phyloP scores from a whole-genome alignment of 2,113 vertebrate genomes.

The Xerus inauris region DNA sequence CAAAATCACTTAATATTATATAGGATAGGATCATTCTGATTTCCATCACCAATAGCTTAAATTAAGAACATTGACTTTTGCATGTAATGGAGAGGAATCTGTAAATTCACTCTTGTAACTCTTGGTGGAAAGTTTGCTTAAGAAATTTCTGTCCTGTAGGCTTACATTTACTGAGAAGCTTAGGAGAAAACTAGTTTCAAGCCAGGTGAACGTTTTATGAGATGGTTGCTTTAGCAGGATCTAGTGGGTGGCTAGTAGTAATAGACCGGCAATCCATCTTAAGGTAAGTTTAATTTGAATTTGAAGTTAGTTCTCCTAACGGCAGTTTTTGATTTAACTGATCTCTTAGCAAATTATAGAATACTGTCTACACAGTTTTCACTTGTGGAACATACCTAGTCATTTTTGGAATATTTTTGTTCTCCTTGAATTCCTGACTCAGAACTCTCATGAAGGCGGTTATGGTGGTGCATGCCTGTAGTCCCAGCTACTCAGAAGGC shows the following conservation, averaged over 20 bases:
- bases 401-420: neutral
- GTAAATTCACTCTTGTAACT: conserved; percentile 15
- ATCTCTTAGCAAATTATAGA: neutral
- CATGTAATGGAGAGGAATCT: neutral
- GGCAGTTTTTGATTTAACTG: neutral
- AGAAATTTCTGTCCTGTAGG: neutral
- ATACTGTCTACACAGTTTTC: neutral
- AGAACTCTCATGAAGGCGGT: neutral
- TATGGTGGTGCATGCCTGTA: neutral
- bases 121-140: conserved; percentile 5
- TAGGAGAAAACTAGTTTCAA: conserved; percentile 26
- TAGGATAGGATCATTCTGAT: neutral
- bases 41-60: neutral
- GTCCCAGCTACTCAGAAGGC: neutral
- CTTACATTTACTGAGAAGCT: conserved; percentile 26
- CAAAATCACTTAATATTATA: conserved; percentile 39
- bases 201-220: neutral
- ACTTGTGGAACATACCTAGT: conserved; percentile 30
- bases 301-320: neutral
- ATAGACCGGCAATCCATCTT: neutral
- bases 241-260: neutral
- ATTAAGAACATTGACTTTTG: conserved; percentile 23
- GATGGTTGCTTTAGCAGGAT: conserved; percentile 30
- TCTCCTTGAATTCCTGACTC: conserved; percentile 22
- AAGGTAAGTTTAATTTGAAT: conserved; percentile 32